These are phyloP conservation scores for Mesitornis unicolor DNA, from an alignment of 2,113 vertebrate species.

Conservation along the genomic window DNA sequence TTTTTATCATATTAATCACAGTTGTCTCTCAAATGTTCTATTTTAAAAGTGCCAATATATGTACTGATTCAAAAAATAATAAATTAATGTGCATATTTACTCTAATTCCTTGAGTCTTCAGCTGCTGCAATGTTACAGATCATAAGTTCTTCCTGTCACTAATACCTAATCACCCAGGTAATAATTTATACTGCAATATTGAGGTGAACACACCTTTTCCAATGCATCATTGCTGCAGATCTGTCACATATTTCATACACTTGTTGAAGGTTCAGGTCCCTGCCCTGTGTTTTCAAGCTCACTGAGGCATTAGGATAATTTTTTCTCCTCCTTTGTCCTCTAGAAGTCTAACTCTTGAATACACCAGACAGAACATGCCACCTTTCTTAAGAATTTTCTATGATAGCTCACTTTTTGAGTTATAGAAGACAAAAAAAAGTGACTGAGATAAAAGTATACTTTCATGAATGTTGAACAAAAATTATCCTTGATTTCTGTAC, in stretches of 20 bases:
- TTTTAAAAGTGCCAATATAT: background rate
- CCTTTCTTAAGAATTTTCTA: background rate
- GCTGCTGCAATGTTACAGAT: background rate
- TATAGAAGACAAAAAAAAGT: background rate
- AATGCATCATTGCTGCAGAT: background rate
- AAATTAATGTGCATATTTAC: background rate
- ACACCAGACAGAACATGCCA: background rate
- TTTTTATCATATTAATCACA: background rate
- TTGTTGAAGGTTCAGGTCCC: background rate
- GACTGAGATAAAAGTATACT: background rate
- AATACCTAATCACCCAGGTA: background rate
- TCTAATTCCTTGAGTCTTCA: background rate
- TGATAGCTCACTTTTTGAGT: background rate
- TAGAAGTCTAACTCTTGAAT: background rate
- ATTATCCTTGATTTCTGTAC: background rate
- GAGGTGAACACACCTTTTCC: background rate
- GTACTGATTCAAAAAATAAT: background rate
- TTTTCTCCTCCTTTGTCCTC: background rate
- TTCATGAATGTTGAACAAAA: background rate
- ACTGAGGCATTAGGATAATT: background rate
- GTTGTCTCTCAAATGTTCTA: background rate
- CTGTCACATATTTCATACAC: conserved; percentile 11
- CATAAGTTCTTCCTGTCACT: background rate
- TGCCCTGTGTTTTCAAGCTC: background rate
- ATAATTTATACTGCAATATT: conserved; percentile 2